Conservation (phyloP, 2,113 vertebrate species). For the Uropsilus gracilis region DNA sequence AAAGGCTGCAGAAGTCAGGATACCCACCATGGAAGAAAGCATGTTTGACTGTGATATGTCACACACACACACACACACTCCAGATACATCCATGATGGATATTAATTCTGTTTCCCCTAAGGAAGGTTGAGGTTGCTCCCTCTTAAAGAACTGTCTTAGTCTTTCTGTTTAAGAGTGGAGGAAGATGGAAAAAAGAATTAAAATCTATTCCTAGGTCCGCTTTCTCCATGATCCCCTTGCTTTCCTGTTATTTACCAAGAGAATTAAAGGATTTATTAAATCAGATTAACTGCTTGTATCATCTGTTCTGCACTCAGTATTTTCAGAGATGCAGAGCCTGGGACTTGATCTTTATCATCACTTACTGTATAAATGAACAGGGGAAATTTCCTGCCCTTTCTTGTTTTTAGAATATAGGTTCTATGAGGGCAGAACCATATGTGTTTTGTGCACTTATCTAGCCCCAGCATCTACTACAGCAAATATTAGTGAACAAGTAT, state of each 20-base stretch:
- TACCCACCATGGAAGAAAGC: neutral
- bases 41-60: neutral
- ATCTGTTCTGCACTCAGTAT: slow-evolving; percentile 63
- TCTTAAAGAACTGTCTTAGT: slow-evolving; percentile 58
- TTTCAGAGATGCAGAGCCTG: neutral
- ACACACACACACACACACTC: neutral
- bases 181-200: slow-evolving; percentile 68
- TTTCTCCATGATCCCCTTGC: slow-evolving; percentile 61
- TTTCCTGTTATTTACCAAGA: slow-evolving; percentile 66
- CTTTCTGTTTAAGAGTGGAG: slow-evolving; percentile 62
- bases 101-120: neutral
- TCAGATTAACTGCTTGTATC: slow-evolving; percentile 73
- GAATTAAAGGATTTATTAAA: slow-evolving; percentile 80
- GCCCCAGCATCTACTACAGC: neutral
- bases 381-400: neutral
- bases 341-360: neutral
- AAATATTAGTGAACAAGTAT: slow-evolving; percentile 33
- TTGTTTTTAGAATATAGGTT: neutral
- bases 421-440: neutral
- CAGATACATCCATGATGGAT: neutral
- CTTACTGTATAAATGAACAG: neutral
- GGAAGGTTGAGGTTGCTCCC: neutral
- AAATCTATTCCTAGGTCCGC: slow-evolving; percentile 66
- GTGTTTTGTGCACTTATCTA: slow-evolving; percentile 8
- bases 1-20: neutral